These are phyloP conservation scores for Zosterops pallidus DNA, from an alignment of 2,113 vertebrate species.

Conservation along the genomic window DNA sequence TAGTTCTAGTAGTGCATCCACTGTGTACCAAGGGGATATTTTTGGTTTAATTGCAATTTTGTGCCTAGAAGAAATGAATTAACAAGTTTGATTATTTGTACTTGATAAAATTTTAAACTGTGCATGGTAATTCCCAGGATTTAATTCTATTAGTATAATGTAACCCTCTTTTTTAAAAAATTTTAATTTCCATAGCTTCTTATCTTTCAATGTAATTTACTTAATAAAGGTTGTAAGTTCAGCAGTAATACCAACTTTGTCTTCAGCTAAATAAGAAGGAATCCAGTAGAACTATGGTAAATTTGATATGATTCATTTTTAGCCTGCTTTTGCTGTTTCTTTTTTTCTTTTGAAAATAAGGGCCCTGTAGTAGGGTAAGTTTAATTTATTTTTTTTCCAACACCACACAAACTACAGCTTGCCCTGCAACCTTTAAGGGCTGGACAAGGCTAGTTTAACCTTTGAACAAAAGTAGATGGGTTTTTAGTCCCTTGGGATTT, in stretches of 20 bases:
- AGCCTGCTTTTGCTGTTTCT: not conserved
- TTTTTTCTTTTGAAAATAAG: not conserved
- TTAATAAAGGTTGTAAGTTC: conserved; percentile 1
- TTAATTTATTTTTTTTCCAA: not conserved
- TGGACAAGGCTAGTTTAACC: not conserved
- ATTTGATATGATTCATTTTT: not conserved
- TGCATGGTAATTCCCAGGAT: not conserved
- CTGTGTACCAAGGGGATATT: not conserved
- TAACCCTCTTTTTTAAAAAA: not conserved
- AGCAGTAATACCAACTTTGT: not conserved
- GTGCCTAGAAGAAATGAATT: not conserved
- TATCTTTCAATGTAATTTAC: conserved; percentile 37
- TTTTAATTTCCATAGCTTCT: not conserved
- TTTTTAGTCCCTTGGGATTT: not conserved
- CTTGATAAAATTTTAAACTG: conserved; percentile 16
- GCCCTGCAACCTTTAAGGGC: not conserved
- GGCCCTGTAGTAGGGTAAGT: not conserved
- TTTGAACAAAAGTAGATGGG: not conserved
- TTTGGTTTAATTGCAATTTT: not conserved
- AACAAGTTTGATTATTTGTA: not conserved
- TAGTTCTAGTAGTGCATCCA: not conserved
- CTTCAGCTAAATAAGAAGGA: conserved; percentile 14
- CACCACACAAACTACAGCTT: not conserved
- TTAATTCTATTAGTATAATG: conserved; percentile 21
- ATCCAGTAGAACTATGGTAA: not conserved